phyloP scores from a whole-genome alignment of 2,888 invertebrate species.

The Rotaria socialis region DNA sequence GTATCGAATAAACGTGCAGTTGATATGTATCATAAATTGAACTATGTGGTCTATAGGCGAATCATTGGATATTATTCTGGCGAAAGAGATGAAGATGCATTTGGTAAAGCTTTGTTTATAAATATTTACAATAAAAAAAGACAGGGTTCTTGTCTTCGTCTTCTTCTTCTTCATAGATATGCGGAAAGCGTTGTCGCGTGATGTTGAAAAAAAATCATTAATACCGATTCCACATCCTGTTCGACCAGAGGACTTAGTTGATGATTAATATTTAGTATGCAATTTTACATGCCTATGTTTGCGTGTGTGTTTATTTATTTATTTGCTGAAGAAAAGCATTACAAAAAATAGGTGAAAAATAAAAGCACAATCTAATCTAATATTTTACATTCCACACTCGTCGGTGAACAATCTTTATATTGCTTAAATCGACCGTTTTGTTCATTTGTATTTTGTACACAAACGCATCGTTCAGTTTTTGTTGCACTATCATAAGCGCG shows the following conservation, averaged over 20 bases:
- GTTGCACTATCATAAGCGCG: slow-evolving; percentile 70
- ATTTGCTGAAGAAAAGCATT: not conserved
- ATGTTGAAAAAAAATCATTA: slow-evolving; percentile 82
- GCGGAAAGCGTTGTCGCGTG: slow-evolving; percentile 91
- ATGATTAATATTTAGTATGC: not conserved
- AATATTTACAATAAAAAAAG: not conserved
- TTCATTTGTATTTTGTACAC: slow-evolving; percentile 64
- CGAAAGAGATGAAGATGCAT: slow-evolving; percentile 90
- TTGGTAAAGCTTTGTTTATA: slow-evolving; percentile 67
- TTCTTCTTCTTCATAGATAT: slow-evolving; percentile 70
- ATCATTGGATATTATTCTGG: slow-evolving; percentile 91
- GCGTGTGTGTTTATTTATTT: not conserved
- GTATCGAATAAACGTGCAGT: slow-evolving; percentile 95
- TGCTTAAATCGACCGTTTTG: slow-evolving; percentile 48
- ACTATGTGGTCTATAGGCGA: slow-evolving; percentile 89
- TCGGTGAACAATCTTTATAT: slow-evolving; percentile 46
- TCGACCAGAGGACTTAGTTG: slow-evolving; percentile 81
- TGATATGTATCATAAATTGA: slow-evolving; percentile 85
- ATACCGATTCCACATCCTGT: slow-evolving; percentile 89
- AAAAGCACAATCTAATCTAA: not conserved
- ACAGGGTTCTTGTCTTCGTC: slow-evolving; percentile 9
- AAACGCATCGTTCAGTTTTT: slow-evolving; percentile 74
- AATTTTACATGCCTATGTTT: not conserved
- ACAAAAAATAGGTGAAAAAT: not conserved
- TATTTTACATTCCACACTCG: not conserved